Percentiles rank a stretch among this genome's conserved stretches.
phyloP scores from a whole-genome alignment of 2,113 vertebrate species.

The Saguinus midas region DNA sequence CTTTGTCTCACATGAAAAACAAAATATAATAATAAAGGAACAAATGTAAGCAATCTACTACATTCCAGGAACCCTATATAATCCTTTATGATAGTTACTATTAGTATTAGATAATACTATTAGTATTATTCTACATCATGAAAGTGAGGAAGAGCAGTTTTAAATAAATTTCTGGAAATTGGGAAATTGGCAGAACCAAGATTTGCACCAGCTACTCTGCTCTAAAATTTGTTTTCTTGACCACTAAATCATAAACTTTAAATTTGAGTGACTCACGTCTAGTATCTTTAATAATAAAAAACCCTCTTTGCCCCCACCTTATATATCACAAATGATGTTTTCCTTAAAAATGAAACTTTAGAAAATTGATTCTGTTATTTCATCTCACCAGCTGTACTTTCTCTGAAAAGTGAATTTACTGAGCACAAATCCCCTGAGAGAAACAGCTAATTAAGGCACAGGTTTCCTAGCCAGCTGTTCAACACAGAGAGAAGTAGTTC shows the following conservation, averaged over 20 bases:
- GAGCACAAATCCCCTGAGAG: conserved; percentile 75
- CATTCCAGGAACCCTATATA: background rate
- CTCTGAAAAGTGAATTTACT: conserved; percentile 77
- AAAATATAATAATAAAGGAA: background rate
- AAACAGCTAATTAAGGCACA: conserved; percentile 79
- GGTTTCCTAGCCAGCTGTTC: conserved; percentile 80
- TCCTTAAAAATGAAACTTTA: conserved; percentile 34
- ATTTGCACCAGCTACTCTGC: fast-evolving
- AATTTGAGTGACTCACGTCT: background rate
- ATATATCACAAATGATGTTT: background rate
- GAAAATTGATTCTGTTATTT: conserved; percentile 64
- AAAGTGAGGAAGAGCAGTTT: background rate
- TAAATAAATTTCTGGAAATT: background rate
- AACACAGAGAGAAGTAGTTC: conserved; percentile 44
- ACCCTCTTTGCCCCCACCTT: fast-evolving
- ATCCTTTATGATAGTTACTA: fast-evolving
- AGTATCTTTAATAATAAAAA: background rate
- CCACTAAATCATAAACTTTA: background rate
- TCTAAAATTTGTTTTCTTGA: background rate
- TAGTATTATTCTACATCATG: background rate
- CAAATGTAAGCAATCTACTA: background rate
- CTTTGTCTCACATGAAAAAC: background rate
- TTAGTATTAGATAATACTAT: too few relatives aligned
- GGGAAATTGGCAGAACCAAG: background rate
- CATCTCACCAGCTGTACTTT: conserved; percentile 67